Conservation (phyloP, 2,113 vertebrate species). For the Cacatua alba region DNA sequence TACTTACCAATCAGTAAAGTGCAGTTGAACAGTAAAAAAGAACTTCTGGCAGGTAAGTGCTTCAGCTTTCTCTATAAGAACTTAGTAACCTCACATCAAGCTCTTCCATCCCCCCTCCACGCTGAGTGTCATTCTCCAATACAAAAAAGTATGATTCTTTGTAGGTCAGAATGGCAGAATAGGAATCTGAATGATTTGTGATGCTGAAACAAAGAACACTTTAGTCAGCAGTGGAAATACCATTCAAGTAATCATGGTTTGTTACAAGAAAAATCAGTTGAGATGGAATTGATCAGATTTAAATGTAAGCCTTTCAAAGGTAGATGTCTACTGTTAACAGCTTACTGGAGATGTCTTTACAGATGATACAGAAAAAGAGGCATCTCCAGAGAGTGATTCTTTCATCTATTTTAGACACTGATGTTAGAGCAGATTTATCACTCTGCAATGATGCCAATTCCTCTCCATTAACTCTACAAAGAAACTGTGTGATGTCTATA, state of each 20-base stretch:
- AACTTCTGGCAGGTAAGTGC: background rate
- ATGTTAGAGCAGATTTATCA: background rate
- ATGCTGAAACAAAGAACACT: conserved; percentile 30
- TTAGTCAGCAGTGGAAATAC: background rate
- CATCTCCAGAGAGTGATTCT: conserved; percentile 5
- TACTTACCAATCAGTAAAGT: conserved; percentile 52
- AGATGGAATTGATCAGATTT: background rate
- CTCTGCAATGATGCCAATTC: background rate
- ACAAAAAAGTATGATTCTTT: background rate
- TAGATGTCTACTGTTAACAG: conserved; percentile 8
- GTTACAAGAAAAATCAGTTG: conserved; percentile 11
- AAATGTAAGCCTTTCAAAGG: conserved; percentile 36
- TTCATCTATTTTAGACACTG: background rate
- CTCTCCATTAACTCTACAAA: background rate
- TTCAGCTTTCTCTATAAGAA: background rate
- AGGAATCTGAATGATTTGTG: background rate
- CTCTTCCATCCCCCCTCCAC: background rate
- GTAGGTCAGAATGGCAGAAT: background rate
- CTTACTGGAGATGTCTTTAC: background rate
- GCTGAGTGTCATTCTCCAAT: background rate
- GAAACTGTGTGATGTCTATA: background rate
- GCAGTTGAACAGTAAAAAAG: background rate
- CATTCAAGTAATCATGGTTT: background rate
- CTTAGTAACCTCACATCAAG: background rate
- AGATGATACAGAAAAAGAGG: background rate